A percentile compares a stretch with the other conserved stretches of the same genome.
Conservation (phyloP, 30 jellyfish, hydroid and myxozoan species). For the Hydractinia echinata region DNA sequence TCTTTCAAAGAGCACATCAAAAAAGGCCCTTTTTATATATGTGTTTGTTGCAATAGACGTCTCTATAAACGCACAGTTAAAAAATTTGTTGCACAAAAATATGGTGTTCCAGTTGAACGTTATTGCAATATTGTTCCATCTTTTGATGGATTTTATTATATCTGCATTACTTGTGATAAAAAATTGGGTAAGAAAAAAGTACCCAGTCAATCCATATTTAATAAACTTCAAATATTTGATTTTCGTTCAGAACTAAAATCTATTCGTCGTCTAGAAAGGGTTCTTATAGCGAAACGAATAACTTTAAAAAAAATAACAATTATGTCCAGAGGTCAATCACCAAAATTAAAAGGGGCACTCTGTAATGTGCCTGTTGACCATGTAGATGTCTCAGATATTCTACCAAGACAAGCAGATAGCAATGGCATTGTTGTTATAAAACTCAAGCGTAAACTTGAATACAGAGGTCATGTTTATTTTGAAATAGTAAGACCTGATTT, state of each 20-base stretch:
- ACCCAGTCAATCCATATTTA: constrained; percentile 21
- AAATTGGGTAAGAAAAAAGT: neutral
- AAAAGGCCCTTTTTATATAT: constrained; percentile 5
- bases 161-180: constrained; percentile 12
- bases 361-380: constrained; percentile 27
- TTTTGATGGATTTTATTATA: constrained; percentile 12
- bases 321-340: constrained; percentile 43
- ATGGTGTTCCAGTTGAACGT: neutral
- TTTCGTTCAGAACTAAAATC: neutral
- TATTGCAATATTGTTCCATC: constrained; percentile 6
- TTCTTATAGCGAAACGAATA: neutral
- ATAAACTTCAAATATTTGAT: constrained; percentile 4
- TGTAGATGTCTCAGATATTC: constrained; percentile 1
- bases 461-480: constrained; percentile 28
- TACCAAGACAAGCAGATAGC: constrained; percentile 28
- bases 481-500: constrained; percentile 35
- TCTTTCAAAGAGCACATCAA: neutral
- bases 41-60: constrained; percentile 13
- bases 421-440: constrained; percentile 21
- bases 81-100: constrained; percentile 1
- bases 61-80: constrained; percentile 15
- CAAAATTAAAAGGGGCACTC: constrained; percentile 40
- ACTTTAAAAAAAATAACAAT: constrained; percentile 17
- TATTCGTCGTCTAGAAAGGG: neutral
- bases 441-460: constrained; percentile 18